Conservation (phyloP, 2,888 invertebrate genomes). For the Cryptops parisi region DNA sequence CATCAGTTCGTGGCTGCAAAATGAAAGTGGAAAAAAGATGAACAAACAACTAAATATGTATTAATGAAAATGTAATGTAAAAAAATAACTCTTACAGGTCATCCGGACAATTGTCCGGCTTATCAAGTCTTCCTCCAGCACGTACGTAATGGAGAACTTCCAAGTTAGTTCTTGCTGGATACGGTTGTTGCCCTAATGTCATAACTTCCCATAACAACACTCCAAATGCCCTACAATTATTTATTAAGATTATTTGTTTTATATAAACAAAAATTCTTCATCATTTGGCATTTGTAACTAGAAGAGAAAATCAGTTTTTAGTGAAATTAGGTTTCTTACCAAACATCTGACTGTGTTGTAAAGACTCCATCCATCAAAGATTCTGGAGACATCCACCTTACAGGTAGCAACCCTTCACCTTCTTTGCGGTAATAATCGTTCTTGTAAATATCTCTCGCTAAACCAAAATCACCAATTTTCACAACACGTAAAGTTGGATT, state of each 20-base stretch:
- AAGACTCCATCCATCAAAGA: slow-evolving; percentile 90
- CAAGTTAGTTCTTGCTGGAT: slow-evolving; percentile 79
- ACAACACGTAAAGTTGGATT: slow-evolving; percentile 48
- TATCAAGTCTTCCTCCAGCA: slow-evolving; percentile 61
- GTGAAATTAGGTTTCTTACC: no score
- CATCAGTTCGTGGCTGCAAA: slow-evolving; percentile 62
- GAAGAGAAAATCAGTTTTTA: neutral
- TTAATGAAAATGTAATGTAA: neutral
- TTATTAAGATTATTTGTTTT: neutral
- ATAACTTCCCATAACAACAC: slow-evolving; percentile 93
- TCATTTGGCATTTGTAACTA: neutral
- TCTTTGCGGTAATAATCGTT: slow-evolving; percentile 96
- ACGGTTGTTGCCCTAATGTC: slow-evolving; percentile 91
- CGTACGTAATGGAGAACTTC: slow-evolving; percentile 84
- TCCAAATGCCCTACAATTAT: slow-evolving; percentile 35
- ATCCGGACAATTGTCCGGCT: slow-evolving; percentile 63
- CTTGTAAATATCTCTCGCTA: slow-evolving; percentile 92
- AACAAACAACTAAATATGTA: neutral
- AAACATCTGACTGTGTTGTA: slow-evolving; percentile 91
- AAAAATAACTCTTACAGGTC: slow-evolving; percentile 31
- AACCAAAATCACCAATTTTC: slow-evolving; percentile 95
- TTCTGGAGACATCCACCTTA: slow-evolving; percentile 96
- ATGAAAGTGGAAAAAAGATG: neutral
- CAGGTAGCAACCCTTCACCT: slow-evolving; percentile 73
- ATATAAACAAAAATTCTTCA: neutral